phyloP scores from a whole-genome alignment of 2,888 invertebrate genomes.

The Drosophila conformis region DNA sequence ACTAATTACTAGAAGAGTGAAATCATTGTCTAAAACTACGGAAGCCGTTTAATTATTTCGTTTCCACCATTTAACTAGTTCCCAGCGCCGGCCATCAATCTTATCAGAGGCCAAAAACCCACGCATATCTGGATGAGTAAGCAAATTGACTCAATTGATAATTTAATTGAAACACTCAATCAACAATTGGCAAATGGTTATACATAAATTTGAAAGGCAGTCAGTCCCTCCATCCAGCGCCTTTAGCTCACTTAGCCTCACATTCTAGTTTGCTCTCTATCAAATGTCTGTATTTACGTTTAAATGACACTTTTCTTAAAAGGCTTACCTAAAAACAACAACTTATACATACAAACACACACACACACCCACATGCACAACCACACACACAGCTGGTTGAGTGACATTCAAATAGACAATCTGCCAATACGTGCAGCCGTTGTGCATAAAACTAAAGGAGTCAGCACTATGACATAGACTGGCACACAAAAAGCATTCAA shows the following conservation, averaged over 20 bases:
- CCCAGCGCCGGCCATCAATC: slow-evolving; percentile 23
- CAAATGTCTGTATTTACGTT: slow-evolving; percentile 79
- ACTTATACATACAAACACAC: slow-evolving; percentile 13
- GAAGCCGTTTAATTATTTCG: slow-evolving; percentile 67
- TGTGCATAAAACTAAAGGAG: slow-evolving; percentile 78
- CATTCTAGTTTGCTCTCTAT: slow-evolving; percentile 32
- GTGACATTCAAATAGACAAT: slow-evolving; percentile 78
- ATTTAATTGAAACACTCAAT: slow-evolving; percentile 77
- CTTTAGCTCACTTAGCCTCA: neutral
- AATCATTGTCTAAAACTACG: slow-evolving; percentile 56
- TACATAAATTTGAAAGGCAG: slow-evolving; percentile 65
- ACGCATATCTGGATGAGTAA: slow-evolving; percentile 40
- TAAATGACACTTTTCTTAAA: slow-evolving; percentile 79
- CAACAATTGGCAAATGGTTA: slow-evolving; percentile 71
- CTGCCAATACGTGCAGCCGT: slow-evolving; percentile 75
- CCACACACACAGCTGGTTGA: slow-evolving; percentile 44
- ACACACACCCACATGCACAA: slow-evolving; percentile 18
- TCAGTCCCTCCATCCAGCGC: slow-evolving; percentile 10
- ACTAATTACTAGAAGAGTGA: slow-evolving; percentile 25
- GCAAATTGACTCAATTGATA: slow-evolving; percentile 73
- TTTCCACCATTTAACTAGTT: slow-evolving; percentile 61
- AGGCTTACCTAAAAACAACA: slow-evolving; percentile 62
- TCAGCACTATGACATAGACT: slow-evolving; percentile 57
- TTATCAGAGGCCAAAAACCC: slow-evolving; percentile 17
- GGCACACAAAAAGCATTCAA: slow-evolving; percentile 45